Percentiles rank a stretch among this genome's conserved stretches.
phyloP scores from a whole-genome alignment of 2,797 vertebrate species.

The Chelon labrosus region DNA sequence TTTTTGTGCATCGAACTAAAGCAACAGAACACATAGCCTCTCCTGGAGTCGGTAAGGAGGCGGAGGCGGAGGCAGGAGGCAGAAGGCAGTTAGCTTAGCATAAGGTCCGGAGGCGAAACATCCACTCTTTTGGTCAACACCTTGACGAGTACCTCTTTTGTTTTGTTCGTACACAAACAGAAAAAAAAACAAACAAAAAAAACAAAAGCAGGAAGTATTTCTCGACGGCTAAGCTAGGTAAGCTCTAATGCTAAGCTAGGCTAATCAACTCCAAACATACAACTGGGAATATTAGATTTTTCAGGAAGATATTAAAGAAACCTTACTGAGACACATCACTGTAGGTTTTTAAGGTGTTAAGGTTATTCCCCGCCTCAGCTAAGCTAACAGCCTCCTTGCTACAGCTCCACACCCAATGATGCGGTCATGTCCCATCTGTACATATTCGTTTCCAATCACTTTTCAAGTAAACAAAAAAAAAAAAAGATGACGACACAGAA shows the following conservation, averaged over 20 bases:
- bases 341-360: neutral
- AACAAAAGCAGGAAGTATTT: too few species aligned
- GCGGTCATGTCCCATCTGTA: neutral
- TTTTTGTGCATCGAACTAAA: neutral
- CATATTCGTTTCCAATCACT: too few species aligned
- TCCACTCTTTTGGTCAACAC: too few species aligned
- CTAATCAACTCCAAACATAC: neutral
- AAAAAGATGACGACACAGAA: too few species aligned
- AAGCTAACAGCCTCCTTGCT: too few species aligned
- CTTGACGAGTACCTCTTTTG: neutral
- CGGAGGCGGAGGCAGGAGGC: too few species aligned
- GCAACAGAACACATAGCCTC: neutral
- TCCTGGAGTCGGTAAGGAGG: neutral
- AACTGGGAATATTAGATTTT: neutral
- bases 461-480: too few species aligned
- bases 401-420: neutral
- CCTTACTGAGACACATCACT: too few species aligned
- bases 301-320: too few species aligned
- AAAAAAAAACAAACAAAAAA: too few species aligned
- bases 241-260: neutral
- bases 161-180: neutral
- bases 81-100: neutral
- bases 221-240: too few species aligned
- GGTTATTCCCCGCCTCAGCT: neutral
- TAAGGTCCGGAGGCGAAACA: neutral